These are phyloP conservation scores for Mustela erminea DNA, from an alignment of 2,797 vertebrate species.

Conservation along the genomic window DNA sequence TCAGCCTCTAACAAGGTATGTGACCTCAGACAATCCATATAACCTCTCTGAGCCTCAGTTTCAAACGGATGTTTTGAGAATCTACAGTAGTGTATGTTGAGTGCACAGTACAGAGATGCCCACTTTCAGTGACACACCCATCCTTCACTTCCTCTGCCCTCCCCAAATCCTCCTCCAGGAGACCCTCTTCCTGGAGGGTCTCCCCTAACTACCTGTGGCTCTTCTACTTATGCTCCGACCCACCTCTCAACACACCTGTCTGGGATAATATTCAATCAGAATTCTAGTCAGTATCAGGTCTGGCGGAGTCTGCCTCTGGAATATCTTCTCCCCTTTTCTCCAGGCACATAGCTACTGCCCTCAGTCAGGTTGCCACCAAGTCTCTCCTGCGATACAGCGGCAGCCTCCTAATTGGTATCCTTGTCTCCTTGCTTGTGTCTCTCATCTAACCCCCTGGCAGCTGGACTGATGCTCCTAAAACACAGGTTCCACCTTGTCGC, in stretches of 20 bases:
- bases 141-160: not conserved
- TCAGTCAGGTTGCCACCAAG: not conserved
- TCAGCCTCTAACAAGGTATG: conserved; percentile 6
- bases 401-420: not conserved
- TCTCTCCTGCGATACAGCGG: not conserved
- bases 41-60: conserved; percentile 31
- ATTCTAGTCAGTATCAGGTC: not conserved
- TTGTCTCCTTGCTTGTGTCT: not conserved
- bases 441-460: not conserved
- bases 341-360: not conserved
- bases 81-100: not conserved
- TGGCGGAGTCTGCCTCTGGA: not conserved
- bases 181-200: not conserved
- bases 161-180: not conserved
- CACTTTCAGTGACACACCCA: not conserved
- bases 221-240: not conserved
- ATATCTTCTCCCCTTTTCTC: not conserved
- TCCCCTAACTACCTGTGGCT: not conserved
- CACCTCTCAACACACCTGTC: not conserved
- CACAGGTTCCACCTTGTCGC: not conserved
- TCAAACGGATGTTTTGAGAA: conserved; percentile 16
- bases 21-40: not conserved
- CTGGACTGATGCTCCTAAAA: conserved; percentile 12
- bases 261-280: not conserved
- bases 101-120: not conserved